A percentile compares a stretch with the other conserved stretches of the same genome.
Conservation (phyloP, 2,113 vertebrate species). For the Helogale parvula region DNA sequence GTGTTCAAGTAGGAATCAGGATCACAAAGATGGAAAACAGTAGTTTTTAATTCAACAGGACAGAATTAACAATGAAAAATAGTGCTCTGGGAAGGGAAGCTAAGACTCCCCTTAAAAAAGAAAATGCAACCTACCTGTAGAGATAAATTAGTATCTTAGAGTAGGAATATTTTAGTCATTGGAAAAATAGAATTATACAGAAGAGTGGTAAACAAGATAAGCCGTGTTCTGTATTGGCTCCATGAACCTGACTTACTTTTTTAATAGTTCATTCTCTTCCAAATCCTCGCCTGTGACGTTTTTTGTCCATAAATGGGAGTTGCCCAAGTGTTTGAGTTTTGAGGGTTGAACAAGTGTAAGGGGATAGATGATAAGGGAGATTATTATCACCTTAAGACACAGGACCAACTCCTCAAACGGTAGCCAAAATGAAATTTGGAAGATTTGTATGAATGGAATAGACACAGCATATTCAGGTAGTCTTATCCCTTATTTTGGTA, state of each 20-base stretch:
- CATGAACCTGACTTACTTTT: not conserved
- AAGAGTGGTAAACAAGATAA: not conserved
- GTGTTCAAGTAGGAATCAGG: not conserved
- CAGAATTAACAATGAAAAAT: not conserved
- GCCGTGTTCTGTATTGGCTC: not conserved
- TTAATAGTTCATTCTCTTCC: not conserved
- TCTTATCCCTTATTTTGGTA: not conserved
- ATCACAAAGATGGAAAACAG: not conserved
- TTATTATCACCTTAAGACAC: not conserved
- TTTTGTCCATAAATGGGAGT: not conserved
- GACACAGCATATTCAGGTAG: not conserved
- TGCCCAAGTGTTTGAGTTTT: not conserved
- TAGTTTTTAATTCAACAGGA: not conserved
- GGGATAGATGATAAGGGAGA: not conserved
- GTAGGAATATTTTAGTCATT: not conserved
- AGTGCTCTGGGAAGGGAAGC: slow-evolving; percentile 15
- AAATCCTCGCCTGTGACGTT: slow-evolving; percentile 18
- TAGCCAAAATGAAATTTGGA: not conserved
- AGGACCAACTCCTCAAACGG: not conserved
- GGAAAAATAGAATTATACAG: not conserved
- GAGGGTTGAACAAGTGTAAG: not conserved
- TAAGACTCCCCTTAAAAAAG: not conserved
- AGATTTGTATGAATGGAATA: not conserved
- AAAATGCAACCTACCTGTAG: not conserved
- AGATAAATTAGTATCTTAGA: not conserved